Evolutionary conservation across 1,140 invertebrate species (phyloP).

Genomic region (Drosophila arawakana): DNA sequence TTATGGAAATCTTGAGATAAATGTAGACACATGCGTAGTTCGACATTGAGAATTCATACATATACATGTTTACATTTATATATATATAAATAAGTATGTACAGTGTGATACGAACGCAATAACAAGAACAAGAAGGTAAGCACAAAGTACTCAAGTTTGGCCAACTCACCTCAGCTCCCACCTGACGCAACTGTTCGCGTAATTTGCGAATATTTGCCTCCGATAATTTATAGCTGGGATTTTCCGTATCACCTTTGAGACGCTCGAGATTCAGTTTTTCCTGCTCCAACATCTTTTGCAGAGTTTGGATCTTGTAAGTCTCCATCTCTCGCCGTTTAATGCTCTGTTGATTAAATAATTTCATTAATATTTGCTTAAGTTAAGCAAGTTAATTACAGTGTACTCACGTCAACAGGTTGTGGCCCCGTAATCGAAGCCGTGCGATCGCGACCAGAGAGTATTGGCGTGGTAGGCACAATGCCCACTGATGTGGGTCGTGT

Average conservation of each 20-base stretch:
- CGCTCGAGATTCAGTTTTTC: slow-evolving; percentile 91
- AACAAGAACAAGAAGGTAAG: slow-evolving; percentile 7
- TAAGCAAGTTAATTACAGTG: neutral
- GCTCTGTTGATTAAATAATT: slow-evolving; percentile 86
- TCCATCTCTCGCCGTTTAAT: slow-evolving; percentile 92
- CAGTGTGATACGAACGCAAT: slow-evolving; percentile 33
- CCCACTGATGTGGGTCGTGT: slow-evolving; percentile 75
- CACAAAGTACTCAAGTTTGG: neutral
- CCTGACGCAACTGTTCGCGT: slow-evolving; percentile 79
- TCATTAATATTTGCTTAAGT: slow-evolving; percentile 2
- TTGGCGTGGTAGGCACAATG: slow-evolving; percentile 74
- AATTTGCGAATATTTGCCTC: slow-evolving; percentile 82
- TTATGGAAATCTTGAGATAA: slow-evolving; percentile 6
- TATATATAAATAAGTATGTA: slow-evolving; percentile 31
- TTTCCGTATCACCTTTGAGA: slow-evolving; percentile 85
- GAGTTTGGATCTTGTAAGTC: slow-evolving; percentile 90
- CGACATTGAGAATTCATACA: slow-evolving; percentile 22
- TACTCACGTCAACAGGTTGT: slow-evolving; percentile 93
- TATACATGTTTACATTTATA: slow-evolving; percentile 9
- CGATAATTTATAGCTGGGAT: slow-evolving; percentile 79
- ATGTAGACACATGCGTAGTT: slow-evolving; percentile 29
- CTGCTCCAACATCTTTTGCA: slow-evolving; percentile 92
- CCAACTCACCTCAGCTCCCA: slow-evolving; percentile 80
- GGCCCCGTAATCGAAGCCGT: slow-evolving; percentile 91
- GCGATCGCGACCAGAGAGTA: slow-evolving; percentile 78